These are phyloP conservation scores for Bacillus rossius DNA, from an alignment of 1,140 invertebrate genomes.

Conservation along the genomic window DNA sequence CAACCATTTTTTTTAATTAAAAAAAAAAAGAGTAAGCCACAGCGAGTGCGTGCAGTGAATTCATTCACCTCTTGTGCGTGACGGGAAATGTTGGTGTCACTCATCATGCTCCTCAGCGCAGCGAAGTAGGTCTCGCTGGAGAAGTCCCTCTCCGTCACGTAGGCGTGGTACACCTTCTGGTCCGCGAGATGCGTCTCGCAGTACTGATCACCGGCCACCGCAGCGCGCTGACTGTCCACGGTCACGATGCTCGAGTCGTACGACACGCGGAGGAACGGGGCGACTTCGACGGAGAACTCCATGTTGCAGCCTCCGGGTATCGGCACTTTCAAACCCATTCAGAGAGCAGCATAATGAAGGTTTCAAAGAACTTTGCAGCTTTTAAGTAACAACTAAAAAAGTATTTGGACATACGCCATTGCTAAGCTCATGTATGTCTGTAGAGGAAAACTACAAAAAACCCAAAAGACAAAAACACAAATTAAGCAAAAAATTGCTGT, in stretches of 20 bases:
- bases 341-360: neutral
- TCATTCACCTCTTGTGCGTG: too few species aligned
- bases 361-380: too few species aligned
- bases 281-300: constrained; percentile 55
- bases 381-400: too few species aligned
- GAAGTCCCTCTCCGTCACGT: constrained; percentile 52
- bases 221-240: constrained; percentile 54
- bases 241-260: constrained; percentile 47
- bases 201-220: constrained; percentile 30
- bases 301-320: constrained; percentile 74
- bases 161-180: constrained; percentile 59
- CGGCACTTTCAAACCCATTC: constrained; percentile 48
- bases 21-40: too few species aligned
- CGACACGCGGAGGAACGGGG: constrained; percentile 54
- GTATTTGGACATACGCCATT: too few species aligned
- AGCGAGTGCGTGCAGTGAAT: too few species aligned
- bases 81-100: constrained; percentile 45
- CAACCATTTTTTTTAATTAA: too few species aligned
- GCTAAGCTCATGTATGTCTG: too few species aligned
- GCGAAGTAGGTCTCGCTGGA: constrained; percentile 53
- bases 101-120: constrained; percentile 56
- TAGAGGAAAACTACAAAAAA: too few species aligned
- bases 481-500: too few species aligned
- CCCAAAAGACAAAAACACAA: too few species aligned
- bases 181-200: constrained; percentile 39